A percentile compares a stretch with the other conserved stretches of the same genome.
Conservation (phyloP, 2,113 vertebrate species). For the Recurvirostra avosetta region DNA sequence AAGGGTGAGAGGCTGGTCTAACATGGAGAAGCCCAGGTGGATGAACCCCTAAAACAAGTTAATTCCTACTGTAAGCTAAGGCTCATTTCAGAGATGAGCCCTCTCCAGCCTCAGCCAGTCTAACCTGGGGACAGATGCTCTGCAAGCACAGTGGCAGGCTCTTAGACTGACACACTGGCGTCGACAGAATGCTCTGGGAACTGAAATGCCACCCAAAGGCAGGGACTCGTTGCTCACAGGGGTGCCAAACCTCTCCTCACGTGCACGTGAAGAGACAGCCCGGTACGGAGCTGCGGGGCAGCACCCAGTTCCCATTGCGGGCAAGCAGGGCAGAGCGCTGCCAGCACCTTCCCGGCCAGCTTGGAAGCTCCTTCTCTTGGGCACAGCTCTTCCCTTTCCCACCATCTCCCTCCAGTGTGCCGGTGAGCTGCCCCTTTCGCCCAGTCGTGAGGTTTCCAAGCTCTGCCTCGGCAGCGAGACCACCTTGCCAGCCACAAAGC, state of each 20-base stretch:
- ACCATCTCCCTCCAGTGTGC: neutral
- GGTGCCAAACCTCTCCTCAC: neutral
- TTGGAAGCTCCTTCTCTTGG: neutral
- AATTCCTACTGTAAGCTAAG: neutral
- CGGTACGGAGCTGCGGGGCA: accelerated
- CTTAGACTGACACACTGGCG: neutral
- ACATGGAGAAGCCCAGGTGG: neutral
- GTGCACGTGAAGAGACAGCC: neutral
- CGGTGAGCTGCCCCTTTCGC: neutral
- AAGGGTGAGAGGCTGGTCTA: neutral
- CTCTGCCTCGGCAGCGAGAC: neutral
- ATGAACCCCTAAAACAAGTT: neutral
- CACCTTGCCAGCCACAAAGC: neutral
- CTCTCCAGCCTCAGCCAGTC: neutral
- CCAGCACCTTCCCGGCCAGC: accelerated
- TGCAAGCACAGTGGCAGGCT: neutral
- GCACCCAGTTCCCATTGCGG: neutral
- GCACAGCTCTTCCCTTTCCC: neutral
- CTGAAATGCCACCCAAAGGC: neutral
- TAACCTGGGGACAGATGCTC: neutral
- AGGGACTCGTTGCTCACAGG: neutral
- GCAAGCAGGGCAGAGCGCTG: too few relatives aligned
- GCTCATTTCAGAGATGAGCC: neutral
- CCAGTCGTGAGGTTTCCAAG: neutral
- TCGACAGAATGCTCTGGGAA: neutral